Evolutionary conservation across 2,113 vertebrate genomes (phyloP).

Genomic region (Acinonyx jubatus): DNA sequence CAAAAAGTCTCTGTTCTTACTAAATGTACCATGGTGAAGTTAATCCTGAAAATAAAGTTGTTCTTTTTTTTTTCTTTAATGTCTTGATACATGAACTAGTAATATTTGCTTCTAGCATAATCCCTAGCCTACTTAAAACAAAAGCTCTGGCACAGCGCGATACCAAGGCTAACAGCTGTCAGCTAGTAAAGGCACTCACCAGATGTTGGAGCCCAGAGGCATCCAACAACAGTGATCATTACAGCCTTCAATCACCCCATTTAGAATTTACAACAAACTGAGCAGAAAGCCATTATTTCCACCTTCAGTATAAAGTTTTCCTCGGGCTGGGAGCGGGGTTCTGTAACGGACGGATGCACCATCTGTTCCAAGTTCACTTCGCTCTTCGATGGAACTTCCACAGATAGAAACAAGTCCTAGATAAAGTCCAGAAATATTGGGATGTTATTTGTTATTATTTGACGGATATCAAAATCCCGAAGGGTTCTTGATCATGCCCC

Average conservation of each 20-base stretch:
- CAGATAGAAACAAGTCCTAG: constrained; percentile 87
- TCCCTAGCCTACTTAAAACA: constrained; percentile 40
- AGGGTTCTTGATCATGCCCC: constrained; percentile 87
- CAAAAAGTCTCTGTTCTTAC: background rate
- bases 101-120: background rate
- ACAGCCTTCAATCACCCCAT: constrained; percentile 85
- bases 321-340: constrained; percentile 89
- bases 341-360: constrained; percentile 85
- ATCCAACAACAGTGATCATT: constrained; percentile 84
- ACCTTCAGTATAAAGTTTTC: constrained; percentile 95
- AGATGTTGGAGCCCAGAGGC: constrained; percentile 84
- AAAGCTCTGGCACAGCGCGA: constrained; percentile 32
- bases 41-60: constrained; percentile 59
- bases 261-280: constrained; percentile 88
- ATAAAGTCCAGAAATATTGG: constrained; percentile 89
- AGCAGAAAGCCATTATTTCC: constrained; percentile 90
- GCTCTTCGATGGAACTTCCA: constrained; percentile 88
- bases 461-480: constrained; percentile 91
- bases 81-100: background rate
- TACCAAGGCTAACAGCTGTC: constrained; percentile 67
- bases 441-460: constrained; percentile 88
- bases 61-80: background rate
- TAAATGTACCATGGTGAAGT: constrained; percentile 37
- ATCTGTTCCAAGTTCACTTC: constrained; percentile 89
- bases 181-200: constrained; percentile 78